Conservation (phyloP, 1,140 invertebrate species). For the Carposina sasakii region DNA sequence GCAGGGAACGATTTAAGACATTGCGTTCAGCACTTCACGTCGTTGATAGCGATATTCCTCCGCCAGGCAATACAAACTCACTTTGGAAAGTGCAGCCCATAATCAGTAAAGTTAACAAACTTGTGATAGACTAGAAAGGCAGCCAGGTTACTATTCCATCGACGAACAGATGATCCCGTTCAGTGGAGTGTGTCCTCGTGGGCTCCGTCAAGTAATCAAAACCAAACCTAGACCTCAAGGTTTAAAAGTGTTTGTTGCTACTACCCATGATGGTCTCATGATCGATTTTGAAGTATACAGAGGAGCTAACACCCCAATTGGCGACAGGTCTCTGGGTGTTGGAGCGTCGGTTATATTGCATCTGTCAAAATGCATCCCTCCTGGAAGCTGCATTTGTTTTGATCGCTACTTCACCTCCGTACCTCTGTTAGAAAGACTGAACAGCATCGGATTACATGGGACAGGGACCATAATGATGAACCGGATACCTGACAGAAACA, state of each 20-base stretch:
- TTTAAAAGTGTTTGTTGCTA: background rate
- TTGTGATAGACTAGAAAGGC: slow-evolving; percentile 24
- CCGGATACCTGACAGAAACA: background rate
- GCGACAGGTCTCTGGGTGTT: slow-evolving; percentile 8
- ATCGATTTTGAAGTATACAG: slow-evolving; percentile 24
- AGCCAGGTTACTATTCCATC: slow-evolving; percentile 20
- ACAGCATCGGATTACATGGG: background rate
- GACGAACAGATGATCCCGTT: slow-evolving; percentile 30
- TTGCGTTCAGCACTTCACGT: slow-evolving; percentile 22
- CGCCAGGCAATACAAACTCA: slow-evolving; percentile 11
- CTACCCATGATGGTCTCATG: slow-evolving; percentile 20
- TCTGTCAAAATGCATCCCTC: slow-evolving; percentile 10
- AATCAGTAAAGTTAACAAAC: slow-evolving; percentile 17
- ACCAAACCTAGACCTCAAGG: background rate
- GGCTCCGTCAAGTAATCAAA: background rate
- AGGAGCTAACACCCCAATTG: slow-evolving; percentile 2
- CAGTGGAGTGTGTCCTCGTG: slow-evolving; percentile 8
- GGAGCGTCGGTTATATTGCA: slow-evolving; percentile 11
- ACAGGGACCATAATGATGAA: slow-evolving; percentile 7
- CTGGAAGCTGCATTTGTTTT: slow-evolving; percentile 14
- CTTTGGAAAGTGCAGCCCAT: slow-evolving; percentile 32
- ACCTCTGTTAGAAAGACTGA: slow-evolving; percentile 10
- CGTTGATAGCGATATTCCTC: slow-evolving; percentile 13
- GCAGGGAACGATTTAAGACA: slow-evolving; percentile 15
- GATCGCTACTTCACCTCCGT: slow-evolving; percentile 18